phyloP scores from a whole-genome alignment of 2,888 invertebrate species.

The Zygogramma bicolorata region DNA sequence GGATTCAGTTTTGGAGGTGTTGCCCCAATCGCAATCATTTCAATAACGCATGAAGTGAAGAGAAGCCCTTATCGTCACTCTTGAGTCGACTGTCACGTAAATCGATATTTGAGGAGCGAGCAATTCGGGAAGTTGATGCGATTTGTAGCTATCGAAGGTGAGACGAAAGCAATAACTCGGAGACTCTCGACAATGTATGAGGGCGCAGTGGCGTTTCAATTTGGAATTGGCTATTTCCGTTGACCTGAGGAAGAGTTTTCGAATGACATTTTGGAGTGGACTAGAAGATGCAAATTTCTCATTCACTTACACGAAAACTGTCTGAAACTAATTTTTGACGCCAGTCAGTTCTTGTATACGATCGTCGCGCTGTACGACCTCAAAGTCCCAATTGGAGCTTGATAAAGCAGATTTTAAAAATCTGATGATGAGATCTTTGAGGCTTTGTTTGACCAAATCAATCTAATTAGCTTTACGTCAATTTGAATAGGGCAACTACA shows the following conservation, averaged over 20 bases:
- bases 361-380: no score
- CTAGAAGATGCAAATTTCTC: background rate
- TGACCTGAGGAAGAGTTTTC: background rate
- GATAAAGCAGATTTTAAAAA: no score
- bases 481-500: no score
- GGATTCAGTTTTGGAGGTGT: background rate
- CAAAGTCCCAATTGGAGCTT: no score
- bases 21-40: background rate
- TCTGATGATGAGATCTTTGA: no score
- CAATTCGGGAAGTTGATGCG: background rate
- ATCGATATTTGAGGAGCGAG: background rate
- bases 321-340: no score
- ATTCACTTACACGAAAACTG: no score
- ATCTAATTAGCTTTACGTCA: no score
- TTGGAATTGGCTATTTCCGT: background rate
- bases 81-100: background rate
- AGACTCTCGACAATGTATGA: background rate
- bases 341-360: no score
- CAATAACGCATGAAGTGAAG: background rate
- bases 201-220: background rate
- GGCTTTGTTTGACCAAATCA: no score
- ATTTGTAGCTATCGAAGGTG: constrained; percentile 4
- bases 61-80: background rate
- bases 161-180: background rate
- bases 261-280: background rate